Conservation (phyloP, 2,888 invertebrate species). For the Allygus modestus region DNA sequence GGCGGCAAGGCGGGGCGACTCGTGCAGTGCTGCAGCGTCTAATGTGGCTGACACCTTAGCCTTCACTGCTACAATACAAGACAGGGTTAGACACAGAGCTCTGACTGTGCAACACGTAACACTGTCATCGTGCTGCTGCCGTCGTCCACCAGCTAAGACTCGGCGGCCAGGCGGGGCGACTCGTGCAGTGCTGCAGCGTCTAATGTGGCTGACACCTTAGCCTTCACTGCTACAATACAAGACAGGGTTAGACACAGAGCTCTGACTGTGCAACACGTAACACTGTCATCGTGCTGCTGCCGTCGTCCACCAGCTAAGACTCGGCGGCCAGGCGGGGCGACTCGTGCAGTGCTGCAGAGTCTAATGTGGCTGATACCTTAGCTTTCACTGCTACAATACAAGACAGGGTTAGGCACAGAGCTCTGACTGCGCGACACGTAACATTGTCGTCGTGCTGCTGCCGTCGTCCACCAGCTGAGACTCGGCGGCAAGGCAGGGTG, state of each 20-base stretch:
- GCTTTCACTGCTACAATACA: constrained; percentile 71
- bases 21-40: constrained; percentile 89
- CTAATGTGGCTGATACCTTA: constrained; percentile 85
- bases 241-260: too few species aligned
- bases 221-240: constrained; percentile 65
- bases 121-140: constrained; percentile 88
- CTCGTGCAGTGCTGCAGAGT: constrained; percentile 88
- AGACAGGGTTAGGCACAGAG: too few species aligned
- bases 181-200: constrained; percentile 90
- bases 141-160: constrained; percentile 94
- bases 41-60: constrained; percentile 84
- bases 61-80: background rate
- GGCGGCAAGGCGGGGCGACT: constrained; percentile 89
- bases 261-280: too few species aligned
- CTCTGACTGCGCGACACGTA: too few species aligned
- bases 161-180: constrained; percentile 90
- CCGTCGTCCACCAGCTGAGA: too few species aligned
- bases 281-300: too few species aligned
- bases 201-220: constrained; percentile 84
- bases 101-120: constrained; percentile 83
- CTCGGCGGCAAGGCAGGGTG: too few species aligned
- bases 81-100: too few species aligned
- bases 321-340: constrained; percentile 89
- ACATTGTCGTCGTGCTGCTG: too few species aligned
- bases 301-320: too few species aligned